A percentile compares a stretch with the other conserved stretches of the same genome.
Conservation (phyloP, 2,888 invertebrate species). For the Caenorhabditis sinica region DNA sequence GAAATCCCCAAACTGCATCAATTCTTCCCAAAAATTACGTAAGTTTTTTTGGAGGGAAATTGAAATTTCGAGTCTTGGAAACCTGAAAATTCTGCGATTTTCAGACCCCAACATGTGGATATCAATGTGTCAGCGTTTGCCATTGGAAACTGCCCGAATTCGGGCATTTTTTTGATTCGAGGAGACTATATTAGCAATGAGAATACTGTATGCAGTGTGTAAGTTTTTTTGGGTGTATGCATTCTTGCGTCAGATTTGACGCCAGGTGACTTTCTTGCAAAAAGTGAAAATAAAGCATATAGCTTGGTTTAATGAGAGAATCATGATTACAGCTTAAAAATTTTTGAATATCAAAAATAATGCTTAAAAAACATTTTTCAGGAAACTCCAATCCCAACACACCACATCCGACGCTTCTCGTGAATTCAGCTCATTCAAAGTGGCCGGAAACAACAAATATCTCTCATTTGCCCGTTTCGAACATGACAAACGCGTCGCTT, state of each 20-base stretch:
- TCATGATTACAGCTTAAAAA: no score
- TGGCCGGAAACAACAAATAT: conserved; percentile 63
- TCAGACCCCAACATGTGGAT: conserved; percentile 69
- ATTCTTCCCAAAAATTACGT: conserved; percentile 33
- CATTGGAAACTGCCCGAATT: conserved; percentile 73
- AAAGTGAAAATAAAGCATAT: no score
- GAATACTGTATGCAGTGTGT: conserved; percentile 70
- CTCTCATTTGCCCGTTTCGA: conserved; percentile 72
- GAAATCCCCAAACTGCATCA: conserved; percentile 32
- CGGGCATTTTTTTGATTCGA: conserved; percentile 73
- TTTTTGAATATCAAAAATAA: no score
- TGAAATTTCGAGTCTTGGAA: neutral
- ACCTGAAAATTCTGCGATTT: neutral
- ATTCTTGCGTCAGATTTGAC: no score
- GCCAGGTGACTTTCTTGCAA: no score
- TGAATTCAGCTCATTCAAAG: conserved; percentile 53
- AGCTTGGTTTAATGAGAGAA: no score
- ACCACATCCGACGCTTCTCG: conserved; percentile 16
- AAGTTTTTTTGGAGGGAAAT: neutral
- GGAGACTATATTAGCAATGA: conserved; percentile 72
- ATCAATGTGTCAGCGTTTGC: conserved; percentile 60
- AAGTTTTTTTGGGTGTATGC: conserved; percentile 12
- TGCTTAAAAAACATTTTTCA: conserved; percentile 34
- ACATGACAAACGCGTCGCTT: conserved; percentile 70
- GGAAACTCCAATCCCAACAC: conserved; percentile 61